Base-by-base conservation (phyloP, 2,797 vertebrate genomes). In the Halcyon smyrnensis region DNA sequence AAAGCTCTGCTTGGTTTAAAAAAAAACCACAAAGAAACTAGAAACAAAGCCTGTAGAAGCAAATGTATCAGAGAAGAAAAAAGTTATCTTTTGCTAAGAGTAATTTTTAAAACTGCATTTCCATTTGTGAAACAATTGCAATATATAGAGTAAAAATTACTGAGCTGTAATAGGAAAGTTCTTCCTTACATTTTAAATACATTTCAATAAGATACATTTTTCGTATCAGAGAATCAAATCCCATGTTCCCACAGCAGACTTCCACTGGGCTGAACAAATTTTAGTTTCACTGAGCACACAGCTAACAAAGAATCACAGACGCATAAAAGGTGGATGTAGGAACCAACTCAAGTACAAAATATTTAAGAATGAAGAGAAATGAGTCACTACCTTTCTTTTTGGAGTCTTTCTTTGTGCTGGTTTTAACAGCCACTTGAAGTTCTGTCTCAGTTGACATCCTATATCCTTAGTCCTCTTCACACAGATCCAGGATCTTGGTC, bases 401-500 rank as follows among this genome's bases (percentile, higher is more conserved):
- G 97, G 99, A 99, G 98, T 99, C 99, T 98, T 98, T 99, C 98
- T 99, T 99, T 98, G 99, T 98, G 98, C 98, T 99, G 99, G 99
- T 98, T 99, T 99, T 99, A 98, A 99, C 98, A 98, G 99, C 99
- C 98, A 99, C 98, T 98, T 99, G 99, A 98, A 99, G 98, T 98
- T 99, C 99, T 98, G 99, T 99, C 99, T 99, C 99, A 98, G 99
- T 99, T 98, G 99, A 99, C 99, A 99, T 99, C 98, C 99, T 99
- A 98, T 98, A 98, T 98, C 98, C 98, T 99, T 98, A 98, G 98
- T 98, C 98, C 97, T 98, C 98, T 98, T 98, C 98, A 98, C 98
- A 98, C 98, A 98, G 98, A 98, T 98, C 98, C 98, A 97, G 97
- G 98, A 97, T 98, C 98, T 98, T 76, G 91, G 97, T 98, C 98